phyloP scores from a whole-genome alignment of 2,797 vertebrate species.

The Anguilla pacifica region DNA sequence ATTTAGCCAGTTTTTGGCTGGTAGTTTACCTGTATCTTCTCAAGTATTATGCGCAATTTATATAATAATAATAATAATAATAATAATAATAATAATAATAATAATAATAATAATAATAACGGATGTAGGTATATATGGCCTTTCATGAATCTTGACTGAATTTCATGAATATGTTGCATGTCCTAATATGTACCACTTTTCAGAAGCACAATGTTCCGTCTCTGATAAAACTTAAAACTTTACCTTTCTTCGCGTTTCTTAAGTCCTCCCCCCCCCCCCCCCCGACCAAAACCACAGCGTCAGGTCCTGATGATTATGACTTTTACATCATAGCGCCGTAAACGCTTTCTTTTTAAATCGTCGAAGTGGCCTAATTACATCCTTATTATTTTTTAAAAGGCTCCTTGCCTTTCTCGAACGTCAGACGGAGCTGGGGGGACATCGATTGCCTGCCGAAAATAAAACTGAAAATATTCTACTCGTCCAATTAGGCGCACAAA shows the following conservation, averaged over 20 bases:
- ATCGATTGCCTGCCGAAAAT: constrained; percentile 27
- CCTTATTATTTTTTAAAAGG: constrained; percentile 66
- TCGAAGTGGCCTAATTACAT: constrained; percentile 65
- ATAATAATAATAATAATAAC: neutral
- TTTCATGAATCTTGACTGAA: neutral
- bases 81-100: neutral
- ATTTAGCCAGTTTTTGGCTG: too few species aligned
- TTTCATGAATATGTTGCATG: neutral
- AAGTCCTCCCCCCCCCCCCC: too few species aligned
- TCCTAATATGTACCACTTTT: neutral
- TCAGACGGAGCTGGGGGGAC: constrained; percentile 52
- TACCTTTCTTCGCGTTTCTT: neutral
- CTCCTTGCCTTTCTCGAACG: constrained; percentile 43
- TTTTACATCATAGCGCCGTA: constrained; percentile 33
- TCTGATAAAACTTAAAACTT: neutral
- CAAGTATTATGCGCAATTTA: neutral
- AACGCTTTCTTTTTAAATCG: constrained; percentile 54
- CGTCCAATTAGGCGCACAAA: constrained; percentile 62
- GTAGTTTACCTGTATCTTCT: too few species aligned
- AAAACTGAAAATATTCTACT: constrained; percentile 54
- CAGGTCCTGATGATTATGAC: constrained; percentile 24
- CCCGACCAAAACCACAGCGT: neutral
- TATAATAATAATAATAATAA: neutral
- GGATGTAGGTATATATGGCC: neutral
- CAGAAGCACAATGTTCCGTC: too few species aligned